Percentiles rank a stretch among this genome's conserved stretches.
phyloP scores from a whole-genome alignment of 2,797 vertebrate species.

The Anniella stebbinsi region DNA sequence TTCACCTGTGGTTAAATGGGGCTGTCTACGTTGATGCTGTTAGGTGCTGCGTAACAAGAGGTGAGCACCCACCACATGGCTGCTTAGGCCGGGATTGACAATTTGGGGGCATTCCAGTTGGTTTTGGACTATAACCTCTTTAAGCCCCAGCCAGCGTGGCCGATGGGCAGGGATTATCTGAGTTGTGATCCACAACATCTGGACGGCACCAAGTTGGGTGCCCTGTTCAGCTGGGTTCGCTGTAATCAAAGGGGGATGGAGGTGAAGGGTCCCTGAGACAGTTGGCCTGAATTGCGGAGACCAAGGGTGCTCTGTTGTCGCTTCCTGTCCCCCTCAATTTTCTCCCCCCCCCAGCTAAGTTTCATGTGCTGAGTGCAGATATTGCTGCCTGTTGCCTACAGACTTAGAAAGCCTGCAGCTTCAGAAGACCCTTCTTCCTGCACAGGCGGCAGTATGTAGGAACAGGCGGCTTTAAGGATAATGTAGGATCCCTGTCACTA shows the following conservation, averaged over 20 bases:
- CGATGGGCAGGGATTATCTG: too few relatives aligned
- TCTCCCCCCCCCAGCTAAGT: not conserved
- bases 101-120: too few relatives aligned
- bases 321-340: too few relatives aligned
- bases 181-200: too few relatives aligned
- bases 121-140: too few relatives aligned
- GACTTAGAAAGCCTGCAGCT: not conserved
- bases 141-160: too few relatives aligned
- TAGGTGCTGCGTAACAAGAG: too few relatives aligned
- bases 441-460: not conserved
- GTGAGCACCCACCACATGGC: too few relatives aligned
- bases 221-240: not conserved
- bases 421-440: not conserved
- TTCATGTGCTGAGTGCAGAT: not conserved
- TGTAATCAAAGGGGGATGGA: not conserved
- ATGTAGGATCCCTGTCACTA: too few relatives aligned
- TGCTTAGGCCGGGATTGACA: too few relatives aligned
- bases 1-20: not conserved
- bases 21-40: not conserved
- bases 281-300: not conserved
- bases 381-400: not conserved
- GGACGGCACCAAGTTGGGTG: too few relatives aligned
- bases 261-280: too few relatives aligned
- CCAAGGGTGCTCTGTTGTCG: not conserved
- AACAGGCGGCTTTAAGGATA: not conserved